Evolutionary conservation across 2,797 vertebrate species (phyloP).

Genomic region (Rhinichthys osculus): DNA sequence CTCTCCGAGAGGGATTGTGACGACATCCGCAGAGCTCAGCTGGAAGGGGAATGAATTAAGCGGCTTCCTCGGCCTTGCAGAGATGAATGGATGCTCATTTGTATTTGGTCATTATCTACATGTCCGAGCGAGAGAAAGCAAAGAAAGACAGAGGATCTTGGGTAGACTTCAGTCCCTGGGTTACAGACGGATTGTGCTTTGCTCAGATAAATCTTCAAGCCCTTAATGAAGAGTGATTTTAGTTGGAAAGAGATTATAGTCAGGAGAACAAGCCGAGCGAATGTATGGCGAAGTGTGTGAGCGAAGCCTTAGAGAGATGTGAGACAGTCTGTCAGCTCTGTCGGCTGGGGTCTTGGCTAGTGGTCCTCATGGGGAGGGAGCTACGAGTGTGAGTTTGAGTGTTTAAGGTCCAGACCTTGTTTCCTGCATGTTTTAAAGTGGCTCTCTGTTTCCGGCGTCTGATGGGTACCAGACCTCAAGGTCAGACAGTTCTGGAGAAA

Average conservation of each 20-base stretch:
- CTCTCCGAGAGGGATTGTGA: constrained; percentile 34
- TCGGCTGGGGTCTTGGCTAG: constrained; percentile 26
- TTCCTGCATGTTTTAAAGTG: constrained; percentile 44
- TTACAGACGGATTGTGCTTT: constrained; percentile 1
- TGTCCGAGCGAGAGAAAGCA: constrained; percentile 45
- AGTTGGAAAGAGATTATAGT: constrained; percentile 35
- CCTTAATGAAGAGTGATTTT: constrained; percentile 20
- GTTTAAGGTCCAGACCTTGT: constrained; percentile 25
- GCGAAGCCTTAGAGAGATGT: constrained; percentile 11
- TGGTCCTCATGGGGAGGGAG: not conserved
- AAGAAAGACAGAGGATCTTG: constrained; percentile 44
- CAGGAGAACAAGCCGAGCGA: constrained; percentile 55
- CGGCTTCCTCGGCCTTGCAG: not conserved
- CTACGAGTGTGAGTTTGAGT: not conserved
- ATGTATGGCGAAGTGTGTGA: constrained; percentile 49
- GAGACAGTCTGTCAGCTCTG: constrained; percentile 21
- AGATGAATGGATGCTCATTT: constrained; percentile 48
- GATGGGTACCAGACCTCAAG: constrained; percentile 74
- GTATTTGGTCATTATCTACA: constrained; percentile 53
- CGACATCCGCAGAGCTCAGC: constrained; percentile 29
- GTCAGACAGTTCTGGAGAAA: constrained; percentile 60
- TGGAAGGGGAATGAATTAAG: constrained; percentile 45
- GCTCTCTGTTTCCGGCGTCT: constrained; percentile 77
- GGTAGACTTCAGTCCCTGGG: constrained; percentile 38
- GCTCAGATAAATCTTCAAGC: constrained; percentile 29